Base-by-base conservation (phyloP, 2,113 vertebrate genomes). In the Bufo gargarizans region DNA sequence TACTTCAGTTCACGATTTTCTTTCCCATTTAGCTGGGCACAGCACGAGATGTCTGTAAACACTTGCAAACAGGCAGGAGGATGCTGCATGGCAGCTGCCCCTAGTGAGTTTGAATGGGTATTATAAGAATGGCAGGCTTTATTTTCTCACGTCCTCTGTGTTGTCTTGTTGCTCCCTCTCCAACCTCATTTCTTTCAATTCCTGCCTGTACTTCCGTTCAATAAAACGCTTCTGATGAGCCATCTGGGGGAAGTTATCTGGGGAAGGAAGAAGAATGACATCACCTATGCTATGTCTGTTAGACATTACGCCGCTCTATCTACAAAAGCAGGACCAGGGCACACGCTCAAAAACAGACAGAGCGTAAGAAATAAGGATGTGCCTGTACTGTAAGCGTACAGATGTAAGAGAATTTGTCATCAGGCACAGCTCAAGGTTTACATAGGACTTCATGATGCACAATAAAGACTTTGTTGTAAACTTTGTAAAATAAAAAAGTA, bases 231-330 rank as follows among this genome's bases (percentile, higher is more conserved):
- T 99, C 97, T 99, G 98, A 97, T 99, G 97, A 92, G 98, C 97
- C 98, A 99, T 99, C 97, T 99, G 98, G 92, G 98, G 98, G 93
- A 99, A 99, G 96, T 99, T 99, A 97, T 99, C 98, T 99, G 96
- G 91, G 89, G 93, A 90, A 91, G 93, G 80, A 85, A 95, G 86
- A 95, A 91, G 94, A 84, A 93, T 93, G 87, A 84, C 72, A 84
- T 89, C 74, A 89, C 81, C 61, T 77, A 33, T 63, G 33, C n/a
- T 56, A 22, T 65, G 86, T 74, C 58, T 82, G 79, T 45, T 61
- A 61, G 72, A 6, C 72, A 76, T 58, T 33, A 80, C 20, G 16
- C n/a, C 58, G 55, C 13, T 47, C 17, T 81, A 19, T 61, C 79
- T 47, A 61, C 13, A 45, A 59, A n/a, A 59, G 53, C 22, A 43